Conservation (phyloP, 2,113 vertebrate genomes). For the Rhinolophus sinicus region DNA sequence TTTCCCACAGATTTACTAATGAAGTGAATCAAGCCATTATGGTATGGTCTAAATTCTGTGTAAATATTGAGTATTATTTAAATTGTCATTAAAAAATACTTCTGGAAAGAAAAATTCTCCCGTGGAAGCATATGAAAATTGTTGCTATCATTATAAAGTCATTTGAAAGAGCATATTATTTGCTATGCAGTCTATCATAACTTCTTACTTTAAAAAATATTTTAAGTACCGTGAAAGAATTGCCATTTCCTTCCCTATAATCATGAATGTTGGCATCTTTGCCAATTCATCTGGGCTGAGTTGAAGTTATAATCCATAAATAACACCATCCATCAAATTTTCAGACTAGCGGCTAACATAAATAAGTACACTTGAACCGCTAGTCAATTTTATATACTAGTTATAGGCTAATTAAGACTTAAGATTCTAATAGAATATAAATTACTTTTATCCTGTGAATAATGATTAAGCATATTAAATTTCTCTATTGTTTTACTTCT, state of each 20-base stretch:
- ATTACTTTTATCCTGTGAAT: not conserved
- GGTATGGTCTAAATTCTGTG: conserved; percentile 56
- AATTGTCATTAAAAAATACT: conserved; percentile 73
- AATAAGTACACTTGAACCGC: not conserved
- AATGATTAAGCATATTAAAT: conserved; percentile 8
- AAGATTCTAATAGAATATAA: conserved; percentile 3
- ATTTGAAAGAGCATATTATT: conserved; percentile 65
- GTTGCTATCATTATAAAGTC: conserved; percentile 74
- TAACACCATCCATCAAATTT: conserved; percentile 59
- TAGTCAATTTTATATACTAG: not conserved
- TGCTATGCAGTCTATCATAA: conserved; percentile 50
- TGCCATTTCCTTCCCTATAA: conserved; percentile 21
- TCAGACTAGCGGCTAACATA: not conserved
- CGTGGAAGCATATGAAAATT: conserved; percentile 61
- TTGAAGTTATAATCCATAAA: conserved; percentile 47
- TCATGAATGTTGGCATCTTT: conserved; percentile 61
- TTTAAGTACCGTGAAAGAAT: conserved; percentile 40
- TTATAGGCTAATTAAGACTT: not conserved
- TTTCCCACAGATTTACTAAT: conserved; percentile 70
- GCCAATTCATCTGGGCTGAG: conserved; percentile 31
- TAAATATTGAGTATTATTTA: conserved; percentile 58
- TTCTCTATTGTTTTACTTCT: not conserved
- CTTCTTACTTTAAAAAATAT: conserved; percentile 47
- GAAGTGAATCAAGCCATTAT: conserved; percentile 70
- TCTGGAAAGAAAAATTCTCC: conserved; percentile 70